phyloP scores from a whole-genome alignment of 2,113 vertebrate species.

The Aspidoscelis tigris region DNA sequence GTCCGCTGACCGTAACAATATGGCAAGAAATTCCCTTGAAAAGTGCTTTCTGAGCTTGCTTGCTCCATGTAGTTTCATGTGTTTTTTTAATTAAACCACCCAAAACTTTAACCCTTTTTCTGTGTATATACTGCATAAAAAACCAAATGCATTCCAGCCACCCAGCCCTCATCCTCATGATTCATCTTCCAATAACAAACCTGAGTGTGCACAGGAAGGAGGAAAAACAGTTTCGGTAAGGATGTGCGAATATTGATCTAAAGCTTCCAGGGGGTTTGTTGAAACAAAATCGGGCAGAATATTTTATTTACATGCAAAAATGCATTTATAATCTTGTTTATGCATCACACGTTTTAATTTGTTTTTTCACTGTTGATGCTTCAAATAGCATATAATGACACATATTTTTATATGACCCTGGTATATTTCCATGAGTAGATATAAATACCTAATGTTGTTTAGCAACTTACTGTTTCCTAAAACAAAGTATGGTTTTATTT shows the following conservation, averaged over 20 bases:
- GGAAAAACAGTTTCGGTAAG: constrained; percentile 76
- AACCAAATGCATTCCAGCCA: constrained; percentile 69
- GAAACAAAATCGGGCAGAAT: constrained; percentile 36
- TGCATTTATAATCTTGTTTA: background rate
- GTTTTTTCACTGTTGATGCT: background rate
- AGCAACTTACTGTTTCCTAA: background rate
- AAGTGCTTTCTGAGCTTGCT: constrained; percentile 45
- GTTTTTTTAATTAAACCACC: constrained; percentile 45
- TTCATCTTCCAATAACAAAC: constrained; percentile 74
- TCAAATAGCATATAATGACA: background rate
- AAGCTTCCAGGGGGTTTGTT: constrained; percentile 50
- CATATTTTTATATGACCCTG: background rate
- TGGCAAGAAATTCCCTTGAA: constrained; percentile 40
- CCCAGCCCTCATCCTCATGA: constrained; percentile 78
- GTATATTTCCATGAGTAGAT: background rate
- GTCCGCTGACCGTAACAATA: constrained; percentile 42
- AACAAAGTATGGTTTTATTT: background rate
- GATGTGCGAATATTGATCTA: constrained; percentile 54
- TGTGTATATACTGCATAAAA: constrained; percentile 52
- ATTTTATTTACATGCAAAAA: background rate
- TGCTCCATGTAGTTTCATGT: constrained; percentile 60
- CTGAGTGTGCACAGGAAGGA: constrained; percentile 70
- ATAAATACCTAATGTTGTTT: background rate
- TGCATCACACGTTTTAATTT: background rate
- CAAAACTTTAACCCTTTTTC: constrained; percentile 73